Percentiles rank a stretch among this genome's conserved stretches.
Evolutionary conservation across 1,140 invertebrate species (phyloP).

Genomic region (Drosophila athabasca): DNA sequence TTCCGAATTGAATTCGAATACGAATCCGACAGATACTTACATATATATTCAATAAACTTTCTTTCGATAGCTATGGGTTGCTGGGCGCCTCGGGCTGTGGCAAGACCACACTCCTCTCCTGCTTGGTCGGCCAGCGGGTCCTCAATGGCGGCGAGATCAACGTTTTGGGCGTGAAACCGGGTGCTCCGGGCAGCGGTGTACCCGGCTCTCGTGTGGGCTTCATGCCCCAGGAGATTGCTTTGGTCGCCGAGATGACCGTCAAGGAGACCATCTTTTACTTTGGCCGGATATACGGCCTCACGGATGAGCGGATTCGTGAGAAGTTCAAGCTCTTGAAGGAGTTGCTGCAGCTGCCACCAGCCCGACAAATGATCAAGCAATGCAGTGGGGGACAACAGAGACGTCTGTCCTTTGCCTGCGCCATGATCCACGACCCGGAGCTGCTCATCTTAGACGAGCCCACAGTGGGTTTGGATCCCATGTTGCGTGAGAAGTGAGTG

Average conservation of each 20-base stretch:
- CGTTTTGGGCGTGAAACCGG: slow-evolving; percentile 91
- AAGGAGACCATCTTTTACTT: slow-evolving; percentile 94
- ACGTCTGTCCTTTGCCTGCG: slow-evolving; percentile 93
- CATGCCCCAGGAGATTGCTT: slow-evolving; percentile 95
- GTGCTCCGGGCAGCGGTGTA: slow-evolving; percentile 89
- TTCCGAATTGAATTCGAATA: slow-evolving; percentile 7
- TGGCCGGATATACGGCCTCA: slow-evolving; percentile 93
- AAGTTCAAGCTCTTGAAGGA: slow-evolving; percentile 88
- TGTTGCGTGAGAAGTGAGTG: slow-evolving; percentile 91
- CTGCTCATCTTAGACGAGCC: slow-evolving; percentile 96
- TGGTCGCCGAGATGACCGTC: slow-evolving; percentile 94
- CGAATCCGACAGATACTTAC: background rate
- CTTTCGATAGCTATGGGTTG: slow-evolving; percentile 90
- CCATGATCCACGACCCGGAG: slow-evolving; percentile 94
- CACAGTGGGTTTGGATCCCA: slow-evolving; percentile 95
- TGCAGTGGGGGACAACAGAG: slow-evolving; percentile 95
- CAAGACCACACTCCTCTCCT: slow-evolving; percentile 93
- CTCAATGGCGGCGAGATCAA: slow-evolving; percentile 90
- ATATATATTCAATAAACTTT: background rate
- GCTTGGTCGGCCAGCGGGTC: slow-evolving; percentile 91
- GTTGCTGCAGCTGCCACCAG: slow-evolving; percentile 90
- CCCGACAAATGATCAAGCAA: slow-evolving; percentile 86
- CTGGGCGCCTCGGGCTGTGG: slow-evolving; percentile 93
- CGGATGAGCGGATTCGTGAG: slow-evolving; percentile 86
- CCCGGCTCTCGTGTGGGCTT: slow-evolving; percentile 92